Percentiles rank a stretch among this genome's conserved stretches.
phyloP scores from a whole-genome alignment of 2,888 invertebrate species.

The Drosophila quasianomalipes region DNA sequence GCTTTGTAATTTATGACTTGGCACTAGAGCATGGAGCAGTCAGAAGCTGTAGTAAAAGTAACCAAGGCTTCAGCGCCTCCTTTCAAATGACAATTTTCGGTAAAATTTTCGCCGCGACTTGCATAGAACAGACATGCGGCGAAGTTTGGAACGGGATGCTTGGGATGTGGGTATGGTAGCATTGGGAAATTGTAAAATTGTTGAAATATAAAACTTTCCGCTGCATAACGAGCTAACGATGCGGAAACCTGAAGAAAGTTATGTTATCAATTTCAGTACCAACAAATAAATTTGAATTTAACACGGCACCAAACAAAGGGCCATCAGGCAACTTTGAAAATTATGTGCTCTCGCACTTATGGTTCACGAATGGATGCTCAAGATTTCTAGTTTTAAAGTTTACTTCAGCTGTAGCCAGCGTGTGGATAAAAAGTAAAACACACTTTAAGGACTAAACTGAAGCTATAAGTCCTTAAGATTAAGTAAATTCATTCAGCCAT shows the following conservation, averaged over 20 bases:
- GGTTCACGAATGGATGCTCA: slow-evolving; percentile 14
- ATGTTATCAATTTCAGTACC: slow-evolving; percentile 84
- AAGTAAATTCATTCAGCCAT: slow-evolving; percentile 20
- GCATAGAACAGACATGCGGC: slow-evolving; percentile 28
- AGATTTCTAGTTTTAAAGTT: slow-evolving; percentile 34
- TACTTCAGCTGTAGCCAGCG: not conserved
- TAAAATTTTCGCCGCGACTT: slow-evolving; percentile 69
- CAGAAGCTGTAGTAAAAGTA: slow-evolving; percentile 26
- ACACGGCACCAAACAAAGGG: slow-evolving; percentile 63
- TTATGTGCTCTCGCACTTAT: slow-evolving; percentile 49
- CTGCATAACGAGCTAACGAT: slow-evolving; percentile 85
- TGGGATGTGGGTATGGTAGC: slow-evolving; percentile 8
- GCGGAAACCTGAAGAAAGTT: slow-evolving; percentile 85
- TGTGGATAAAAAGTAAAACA: too few relatives aligned
- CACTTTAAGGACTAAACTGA: slow-evolving; percentile 22
- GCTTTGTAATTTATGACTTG: slow-evolving; percentile 83
- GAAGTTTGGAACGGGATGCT: not conserved
- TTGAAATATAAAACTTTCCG: slow-evolving; percentile 83
- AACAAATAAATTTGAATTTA: slow-evolving; percentile 85
- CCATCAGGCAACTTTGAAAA: slow-evolving; percentile 50
- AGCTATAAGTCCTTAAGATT: slow-evolving; percentile 21
- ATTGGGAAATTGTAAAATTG: slow-evolving; percentile 74
- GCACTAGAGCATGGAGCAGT: slow-evolving; percentile 54
- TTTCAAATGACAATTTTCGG: slow-evolving; percentile 78
- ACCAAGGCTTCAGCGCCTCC: slow-evolving; percentile 33